Conservation (phyloP, 2,797 vertebrate species). For the Molossus molossus region DNA sequence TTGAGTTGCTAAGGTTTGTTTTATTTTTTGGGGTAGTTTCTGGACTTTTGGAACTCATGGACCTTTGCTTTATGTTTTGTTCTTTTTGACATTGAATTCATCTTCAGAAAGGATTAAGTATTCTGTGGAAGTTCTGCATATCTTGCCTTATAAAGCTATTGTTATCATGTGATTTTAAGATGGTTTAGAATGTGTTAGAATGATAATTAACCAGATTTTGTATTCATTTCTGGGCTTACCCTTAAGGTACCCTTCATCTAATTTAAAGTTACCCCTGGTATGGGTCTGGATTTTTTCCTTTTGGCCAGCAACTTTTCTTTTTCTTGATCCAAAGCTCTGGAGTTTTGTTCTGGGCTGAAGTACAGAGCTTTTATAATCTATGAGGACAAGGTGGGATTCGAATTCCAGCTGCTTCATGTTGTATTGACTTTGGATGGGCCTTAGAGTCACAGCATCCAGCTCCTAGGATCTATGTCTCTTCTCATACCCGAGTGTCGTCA, state of each 20-base stretch:
- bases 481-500: neutral
- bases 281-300: constrained; percentile 23
- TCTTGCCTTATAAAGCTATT: neutral
- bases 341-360: neutral
- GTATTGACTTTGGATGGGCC: neutral
- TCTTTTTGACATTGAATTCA: neutral
- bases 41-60: neutral
- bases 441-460: neutral
- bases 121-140: neutral
- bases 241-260: neutral
- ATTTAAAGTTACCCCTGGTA: neutral
- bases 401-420: neutral
- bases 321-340: neutral
- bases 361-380: neutral
- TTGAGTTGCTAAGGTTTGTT: constrained; percentile 15
- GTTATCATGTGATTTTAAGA: neutral
- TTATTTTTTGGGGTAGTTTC: neutral
- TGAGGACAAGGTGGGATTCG: neutral
- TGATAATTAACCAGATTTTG: neutral
- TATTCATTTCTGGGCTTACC: constrained; percentile 46
- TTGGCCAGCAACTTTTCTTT: constrained; percentile 36
- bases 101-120: neutral
- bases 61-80: neutral
- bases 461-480: neutral
- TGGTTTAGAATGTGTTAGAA: constrained; percentile 17